These are phyloP conservation scores for Dascyllus trimaculatus DNA, from an alignment of 2,113 vertebrate species.

Conservation along the genomic window DNA sequence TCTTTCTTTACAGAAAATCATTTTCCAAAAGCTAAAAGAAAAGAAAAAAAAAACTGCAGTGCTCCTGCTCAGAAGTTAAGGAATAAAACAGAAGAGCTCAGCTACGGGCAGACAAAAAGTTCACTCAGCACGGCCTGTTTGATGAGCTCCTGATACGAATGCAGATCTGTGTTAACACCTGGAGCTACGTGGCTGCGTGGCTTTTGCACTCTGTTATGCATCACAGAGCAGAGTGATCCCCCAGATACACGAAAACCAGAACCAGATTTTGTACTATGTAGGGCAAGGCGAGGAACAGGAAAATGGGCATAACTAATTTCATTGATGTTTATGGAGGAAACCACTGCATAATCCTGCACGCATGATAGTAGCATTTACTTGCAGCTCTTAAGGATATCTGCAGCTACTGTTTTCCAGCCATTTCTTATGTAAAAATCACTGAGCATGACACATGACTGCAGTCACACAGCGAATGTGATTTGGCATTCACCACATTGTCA, in stretches of 20 bases:
- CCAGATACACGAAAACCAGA: slow-evolving; percentile 37
- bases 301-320: slow-evolving; percentile 62
- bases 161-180: slow-evolving; percentile 51
- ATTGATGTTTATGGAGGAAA: slow-evolving; percentile 61
- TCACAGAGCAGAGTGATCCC: slow-evolving; percentile 55
- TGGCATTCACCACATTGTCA: not conserved
- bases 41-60: not conserved
- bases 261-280: slow-evolving; percentile 56
- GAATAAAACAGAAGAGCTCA: slow-evolving; percentile 17
- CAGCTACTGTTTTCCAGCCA: slow-evolving; percentile 21
- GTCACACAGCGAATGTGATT: not conserved
- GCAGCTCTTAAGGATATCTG: slow-evolving; percentile 26
- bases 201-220: slow-evolving; percentile 57
- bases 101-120: slow-evolving; percentile 35
- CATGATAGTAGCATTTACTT: slow-evolving; percentile 37
- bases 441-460: not conserved
- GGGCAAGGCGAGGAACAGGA: slow-evolving; percentile 40
- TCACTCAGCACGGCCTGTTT: slow-evolving; percentile 44
- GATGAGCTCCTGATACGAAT: slow-evolving; percentile 54
- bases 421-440: slow-evolving; percentile 31
- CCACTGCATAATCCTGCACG: slow-evolving; percentile 41
- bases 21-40: slow-evolving; percentile 49
- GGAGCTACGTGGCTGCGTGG: slow-evolving; percentile 34
- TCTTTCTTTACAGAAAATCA: slow-evolving; percentile 45
- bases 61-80: slow-evolving; percentile 3